Evolutionary conservation across 2,888 invertebrate species (phyloP), one percentile per base, ranked within the genome.

Genomic region (Drosophila ustulata): DNA sequence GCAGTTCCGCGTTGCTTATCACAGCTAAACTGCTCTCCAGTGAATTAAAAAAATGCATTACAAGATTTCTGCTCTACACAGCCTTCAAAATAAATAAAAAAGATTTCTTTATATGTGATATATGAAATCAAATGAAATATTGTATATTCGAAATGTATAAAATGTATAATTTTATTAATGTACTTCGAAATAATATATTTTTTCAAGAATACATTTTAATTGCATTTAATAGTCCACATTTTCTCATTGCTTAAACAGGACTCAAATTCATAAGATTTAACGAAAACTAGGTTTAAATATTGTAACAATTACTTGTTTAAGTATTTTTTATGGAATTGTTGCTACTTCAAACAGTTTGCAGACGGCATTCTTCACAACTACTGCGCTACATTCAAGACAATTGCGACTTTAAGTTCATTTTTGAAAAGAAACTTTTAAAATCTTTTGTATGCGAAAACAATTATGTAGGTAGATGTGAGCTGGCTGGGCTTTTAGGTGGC

Each of bases 391-490:
- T 76, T 62, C 4, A 43, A 39, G 34, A 45, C 47, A 25, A 49
- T 43, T 47, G 41, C 7, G 34, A 47, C 57, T 72, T 53, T 49
- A 53, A 72, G 56, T 50, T 56, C 13, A 7, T 59, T 66, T 66
- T 11, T 55, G 28, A 43, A 53, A 45, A 50, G 45, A 46, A 32
- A 39, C 56, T 46, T 72, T 75, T 41, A 28, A 75, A 56, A 75
- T 46, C 61, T 62, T 80, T 75, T 75, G 76, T 80, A 39, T 80
- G 80, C 47, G 61, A 57, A 57, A 75, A 61, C 75, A 75, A 75
- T 75, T 75, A 75, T 75, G 53, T 41, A 64, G 59, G 62, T 49
- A 61, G 69, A 37, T 50, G 43, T 8, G 52, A 50, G 37, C 37
- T 9, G 47, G 45, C 34, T 53, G 52, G 74, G 58, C 68, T 74